Percentiles rank a stretch among this genome's conserved stretches.
Conservation (phyloP, 2,888 invertebrate genomes). For the Pyralis farinalis region DNA sequence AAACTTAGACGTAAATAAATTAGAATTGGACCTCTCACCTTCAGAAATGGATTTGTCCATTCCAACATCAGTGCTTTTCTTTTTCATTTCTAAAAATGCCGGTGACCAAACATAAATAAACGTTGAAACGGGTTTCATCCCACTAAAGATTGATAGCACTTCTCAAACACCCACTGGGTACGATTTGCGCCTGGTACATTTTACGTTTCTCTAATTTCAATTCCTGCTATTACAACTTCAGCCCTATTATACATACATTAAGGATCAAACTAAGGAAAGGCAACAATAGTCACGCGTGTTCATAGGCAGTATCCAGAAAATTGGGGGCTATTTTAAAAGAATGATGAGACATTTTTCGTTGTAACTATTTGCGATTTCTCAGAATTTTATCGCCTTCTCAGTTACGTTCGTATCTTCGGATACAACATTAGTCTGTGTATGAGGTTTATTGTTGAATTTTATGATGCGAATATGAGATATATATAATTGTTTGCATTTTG, state of each 20-base stretch:
- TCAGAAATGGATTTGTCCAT: background rate
- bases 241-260: conserved; percentile 17
- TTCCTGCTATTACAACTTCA: conserved; percentile 18
- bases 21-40: background rate
- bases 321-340: conserved; percentile 68
- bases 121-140: conserved; percentile 59
- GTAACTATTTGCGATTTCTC: conserved; percentile 55
- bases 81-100: conserved; percentile 57
- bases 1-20: background rate
- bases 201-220: conserved; percentile 45
- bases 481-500: too few relatives aligned
- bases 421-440: too few relatives aligned
- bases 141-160: conserved; percentile 69
- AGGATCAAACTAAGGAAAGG: conserved; percentile 13
- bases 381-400: conserved; percentile 25
- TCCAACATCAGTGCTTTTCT: conserved; percentile 33
- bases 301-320: conserved; percentile 57
- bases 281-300: conserved; percentile 55
- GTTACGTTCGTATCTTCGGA: background rate
- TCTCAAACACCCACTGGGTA: conserved; percentile 60
- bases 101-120: conserved; percentile 71
- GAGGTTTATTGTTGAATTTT: too few relatives aligned
- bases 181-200: conserved; percentile 58
- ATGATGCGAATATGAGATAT: too few relatives aligned
- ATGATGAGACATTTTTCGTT: conserved; percentile 62